Evolutionary conservation across 1,140 invertebrate genomes (phyloP), one percentile per base, ranked within the genome.

Genomic region (Lepidurus packardi): DNA sequence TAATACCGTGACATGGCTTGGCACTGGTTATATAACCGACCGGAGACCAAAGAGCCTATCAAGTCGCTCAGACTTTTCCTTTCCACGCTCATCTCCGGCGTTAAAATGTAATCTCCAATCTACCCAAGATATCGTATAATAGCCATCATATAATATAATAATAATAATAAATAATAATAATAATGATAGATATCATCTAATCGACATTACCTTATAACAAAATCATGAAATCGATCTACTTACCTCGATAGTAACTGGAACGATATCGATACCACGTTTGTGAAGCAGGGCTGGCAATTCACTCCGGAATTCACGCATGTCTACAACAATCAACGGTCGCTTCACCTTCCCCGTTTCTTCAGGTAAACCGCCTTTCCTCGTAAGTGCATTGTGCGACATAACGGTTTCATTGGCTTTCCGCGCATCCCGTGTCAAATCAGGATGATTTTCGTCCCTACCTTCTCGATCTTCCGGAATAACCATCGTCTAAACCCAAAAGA

Each of bases 21-120:
- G 74, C 93, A 93, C 86, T 99, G 98, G 84, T 94, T 95, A 84
- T 98, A 99, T 44, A 99, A 88, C 77, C 98, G 90, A 0, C 98
- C 98, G 79, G 91, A 95, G 85, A 96, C 94, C 16, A 99, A 86
- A 0, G 97, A 99, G 16, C 96, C 95, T 84, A 99, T 97, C 78
- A 99, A 87, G 90, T 99, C 98, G 43, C 94, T 96, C 41, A 99
- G 90, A 79, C 96, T 98, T 87, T 99, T 99, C 7, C 98, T 88
- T 86, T 99, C 98, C 5, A 99, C 91, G 83, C 94, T 97, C 81
- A 98, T 94, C 41, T 98, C 95, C 0, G 96, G 94, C 0, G 97
- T 97, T 1, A 99, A 86, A 82, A 99, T 97, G 83, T 99, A 99
- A 86, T 99, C 98, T 1, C 97, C 97, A 75, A 99, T 91, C 93